These are phyloP conservation scores for Prionchulus punctatus DNA, from an alignment of 2,888 invertebrate species.

Conservation along the genomic window DNA sequence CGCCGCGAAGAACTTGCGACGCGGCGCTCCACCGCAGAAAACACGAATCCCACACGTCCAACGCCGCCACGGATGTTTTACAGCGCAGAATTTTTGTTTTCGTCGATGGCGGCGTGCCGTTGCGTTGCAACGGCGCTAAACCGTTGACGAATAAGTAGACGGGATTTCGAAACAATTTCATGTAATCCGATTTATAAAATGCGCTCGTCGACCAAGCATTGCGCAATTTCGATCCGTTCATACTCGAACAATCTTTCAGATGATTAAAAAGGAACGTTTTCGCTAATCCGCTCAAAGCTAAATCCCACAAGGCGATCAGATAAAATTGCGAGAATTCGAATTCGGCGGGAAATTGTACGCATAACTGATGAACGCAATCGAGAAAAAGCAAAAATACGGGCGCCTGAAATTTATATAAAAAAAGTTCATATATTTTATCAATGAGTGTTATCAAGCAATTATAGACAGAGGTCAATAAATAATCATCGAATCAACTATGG, in stretches of 20 bases:
- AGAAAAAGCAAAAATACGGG: constrained; percentile 77
- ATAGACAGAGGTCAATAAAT: no score
- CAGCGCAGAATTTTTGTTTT: neutral
- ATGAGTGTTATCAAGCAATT: neutral
- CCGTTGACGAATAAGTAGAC: neutral
- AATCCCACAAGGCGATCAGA: constrained; percentile 78
- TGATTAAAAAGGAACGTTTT: constrained; percentile 83
- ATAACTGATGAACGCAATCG: constrained; percentile 80
- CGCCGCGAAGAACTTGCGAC: constrained; percentile 57
- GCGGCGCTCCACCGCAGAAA: constrained; percentile 74
- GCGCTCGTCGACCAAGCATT: neutral
- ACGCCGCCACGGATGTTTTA: constrained; percentile 23
- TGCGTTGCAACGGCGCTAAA: neutral
- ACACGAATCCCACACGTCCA: constrained; percentile 69
- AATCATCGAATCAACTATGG: no score
- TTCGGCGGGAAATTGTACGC: constrained; percentile 65
- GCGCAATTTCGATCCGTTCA: neutral
- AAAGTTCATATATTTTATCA: neutral
- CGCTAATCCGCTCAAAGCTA: constrained; percentile 66
- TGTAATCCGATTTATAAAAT: neutral
- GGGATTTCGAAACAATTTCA: neutral
- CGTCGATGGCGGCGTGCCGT: neutral
- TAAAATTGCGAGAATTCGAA: constrained; percentile 85
- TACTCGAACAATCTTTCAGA: constrained; percentile 45
- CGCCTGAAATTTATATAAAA: constrained; percentile 45